These are phyloP conservation scores for Drosophila busckii DNA, from an alignment of 1,140 invertebrate species.

Conservation along the genomic window DNA sequence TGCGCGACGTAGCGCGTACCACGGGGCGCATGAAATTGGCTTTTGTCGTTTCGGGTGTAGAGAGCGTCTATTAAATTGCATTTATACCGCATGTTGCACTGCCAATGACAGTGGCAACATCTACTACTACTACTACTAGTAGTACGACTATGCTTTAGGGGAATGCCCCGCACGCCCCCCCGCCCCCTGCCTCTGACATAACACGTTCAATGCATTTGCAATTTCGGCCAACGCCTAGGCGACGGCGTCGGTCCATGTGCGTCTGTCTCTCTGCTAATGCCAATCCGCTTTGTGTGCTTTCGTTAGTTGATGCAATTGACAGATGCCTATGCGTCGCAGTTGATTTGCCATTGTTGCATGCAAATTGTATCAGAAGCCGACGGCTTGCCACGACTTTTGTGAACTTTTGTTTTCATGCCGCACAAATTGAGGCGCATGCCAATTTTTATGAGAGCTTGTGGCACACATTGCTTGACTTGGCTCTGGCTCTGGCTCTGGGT, in stretches of 20 bases:
- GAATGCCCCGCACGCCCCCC: too few relatives aligned
- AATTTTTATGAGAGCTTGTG: too few relatives aligned
- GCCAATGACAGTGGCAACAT: background rate
- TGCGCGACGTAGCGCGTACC: slow-evolving; percentile 44
- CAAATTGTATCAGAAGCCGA: background rate
- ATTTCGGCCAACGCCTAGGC: slow-evolving; percentile 34
- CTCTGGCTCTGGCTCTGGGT: too few relatives aligned
- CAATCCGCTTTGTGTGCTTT: slow-evolving; percentile 44
- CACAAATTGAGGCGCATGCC: too few relatives aligned
- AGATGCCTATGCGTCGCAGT: too few relatives aligned
- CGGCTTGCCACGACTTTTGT: too few relatives aligned
- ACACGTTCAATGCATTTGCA: slow-evolving; percentile 51
- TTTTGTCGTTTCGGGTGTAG: slow-evolving; percentile 22
- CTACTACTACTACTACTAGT: too few relatives aligned
- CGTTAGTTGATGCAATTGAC: background rate
- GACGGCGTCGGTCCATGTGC: too few relatives aligned
- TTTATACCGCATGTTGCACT: slow-evolving; percentile 5
- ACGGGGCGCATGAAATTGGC: slow-evolving; percentile 42
- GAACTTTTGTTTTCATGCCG: too few relatives aligned
- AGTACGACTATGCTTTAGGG: slow-evolving; percentile 4
- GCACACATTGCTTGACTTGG: too few relatives aligned
- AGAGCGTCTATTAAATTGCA: slow-evolving; percentile 35
- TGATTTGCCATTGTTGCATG: slow-evolving; percentile 1
- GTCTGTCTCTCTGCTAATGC: slow-evolving; percentile 22
- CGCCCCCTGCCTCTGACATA: too few relatives aligned